Base-by-base conservation (phyloP, 2,113 vertebrate genomes). In the Rhinopomastus cyanomelas region DNA sequence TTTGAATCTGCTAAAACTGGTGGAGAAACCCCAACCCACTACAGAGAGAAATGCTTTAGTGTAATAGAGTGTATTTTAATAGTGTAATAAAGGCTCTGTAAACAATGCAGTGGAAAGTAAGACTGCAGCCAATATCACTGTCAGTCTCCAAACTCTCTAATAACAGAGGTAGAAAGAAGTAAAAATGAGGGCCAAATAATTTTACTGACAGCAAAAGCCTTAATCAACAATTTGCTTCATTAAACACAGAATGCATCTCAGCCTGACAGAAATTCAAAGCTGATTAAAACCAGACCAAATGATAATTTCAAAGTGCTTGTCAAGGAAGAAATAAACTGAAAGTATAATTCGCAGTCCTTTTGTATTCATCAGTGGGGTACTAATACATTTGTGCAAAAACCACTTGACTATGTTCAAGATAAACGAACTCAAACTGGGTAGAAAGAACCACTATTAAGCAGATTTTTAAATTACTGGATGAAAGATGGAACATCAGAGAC, bases 261-360 rank as follows among this genome's bases (percentile, higher is more conserved):
- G 79, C 34, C 93, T 92, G 93, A 91, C 67, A 93, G 75, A 92
- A 94, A 66, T 84, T 92, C 81, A 73, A 76, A 89, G 52, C 78
- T 95, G 91, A 95, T 95, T 94, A 92, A 92, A 92, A 94, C 19
- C 71, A 92, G 89, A 81, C 88, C 92, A 94, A 96, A 89, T 94
- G 89, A 67, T 93, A 94, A 89, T 94, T 94, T 93, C 80, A 83
- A 94, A 92, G 87, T 59, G 78, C 85, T 96, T 92, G 67, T 89
- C 91, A 90, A 80, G 68, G 81, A 95, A 89, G 56, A 94, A 92
- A 96, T 95, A 81, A 93, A 66, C 87, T 73, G 67, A 89, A 95
- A 93, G 79, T 80, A 71, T 85, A 89, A 94, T 93, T 90, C 79
- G 74, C 85, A 80, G 27, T 71, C 56, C 37, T 95, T 93, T 95